phyloP scores from a whole-genome alignment of 2,113 vertebrate species.

The Conger conger region DNA sequence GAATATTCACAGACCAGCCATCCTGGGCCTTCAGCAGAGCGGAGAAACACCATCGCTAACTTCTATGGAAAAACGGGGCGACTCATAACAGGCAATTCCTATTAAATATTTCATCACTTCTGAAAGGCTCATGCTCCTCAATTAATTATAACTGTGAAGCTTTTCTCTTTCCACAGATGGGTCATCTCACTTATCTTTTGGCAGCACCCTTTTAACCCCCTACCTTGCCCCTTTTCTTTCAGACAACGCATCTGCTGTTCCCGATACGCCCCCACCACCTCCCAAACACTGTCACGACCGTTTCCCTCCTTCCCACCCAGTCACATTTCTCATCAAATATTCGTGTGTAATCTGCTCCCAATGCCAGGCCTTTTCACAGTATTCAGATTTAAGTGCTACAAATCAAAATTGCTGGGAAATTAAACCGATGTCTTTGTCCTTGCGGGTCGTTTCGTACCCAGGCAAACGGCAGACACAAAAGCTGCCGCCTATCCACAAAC shows the following conservation, averaged over 20 bases:
- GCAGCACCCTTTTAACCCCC: neutral
- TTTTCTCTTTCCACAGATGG: conserved; percentile 20
- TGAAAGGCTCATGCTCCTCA: conserved; percentile 40
- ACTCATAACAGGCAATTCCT: conserved; percentile 45
- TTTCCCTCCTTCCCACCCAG: neutral
- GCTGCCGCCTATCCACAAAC: conserved; percentile 30
- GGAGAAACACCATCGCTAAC: conserved; percentile 36
- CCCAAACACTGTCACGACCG: neutral
- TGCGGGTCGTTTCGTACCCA: conserved; percentile 23
- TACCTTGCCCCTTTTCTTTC: neutral
- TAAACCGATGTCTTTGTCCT: conserved; percentile 53
- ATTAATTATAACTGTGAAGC: conserved; percentile 38
- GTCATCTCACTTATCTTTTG: neutral
- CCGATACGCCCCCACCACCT: too few species aligned
- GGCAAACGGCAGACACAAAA: conserved; percentile 37
- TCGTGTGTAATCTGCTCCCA: conserved; percentile 41
- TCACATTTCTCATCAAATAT: conserved; percentile 29
- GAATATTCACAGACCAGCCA: neutral
- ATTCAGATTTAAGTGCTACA: conserved; percentile 78
- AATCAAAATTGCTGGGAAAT: conserved; percentile 73
- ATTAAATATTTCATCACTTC: conserved; percentile 41
- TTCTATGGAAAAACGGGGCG: conserved; percentile 24
- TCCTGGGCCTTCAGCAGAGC: neutral
- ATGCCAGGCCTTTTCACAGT: conserved; percentile 70
- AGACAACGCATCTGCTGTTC: neutral